A percentile compares a stretch with the other conserved stretches of the same genome.
Evolutionary conservation across 1,140 invertebrate genomes (phyloP).

Genomic region (Akabosia matsudoensis): DNA sequence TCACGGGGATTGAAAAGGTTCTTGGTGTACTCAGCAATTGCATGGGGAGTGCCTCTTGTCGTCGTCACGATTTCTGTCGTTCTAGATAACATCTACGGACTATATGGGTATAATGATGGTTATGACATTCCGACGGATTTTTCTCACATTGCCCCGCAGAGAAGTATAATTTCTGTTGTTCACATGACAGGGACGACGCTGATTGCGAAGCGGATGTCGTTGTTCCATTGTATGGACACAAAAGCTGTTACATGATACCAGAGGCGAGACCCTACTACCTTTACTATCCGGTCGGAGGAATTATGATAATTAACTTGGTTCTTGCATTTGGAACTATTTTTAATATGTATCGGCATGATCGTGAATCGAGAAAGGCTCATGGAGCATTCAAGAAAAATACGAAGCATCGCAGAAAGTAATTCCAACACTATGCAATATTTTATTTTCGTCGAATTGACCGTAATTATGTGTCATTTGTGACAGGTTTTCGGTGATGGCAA

Average conservation of each 20-base stretch:
- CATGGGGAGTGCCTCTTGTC: not conserved
- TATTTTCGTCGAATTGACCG: not conserved
- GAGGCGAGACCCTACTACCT: not conserved
- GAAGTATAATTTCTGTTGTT: not conserved
- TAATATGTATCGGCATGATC: not conserved
- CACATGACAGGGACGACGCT: not conserved
- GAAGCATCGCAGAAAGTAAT: not conserved
- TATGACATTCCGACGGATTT: not conserved
- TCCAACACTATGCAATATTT: not conserved
- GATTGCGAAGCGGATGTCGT: not conserved
- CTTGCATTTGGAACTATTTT: not conserved
- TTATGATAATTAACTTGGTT: not conserved
- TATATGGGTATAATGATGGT: slow-evolving; percentile 3
- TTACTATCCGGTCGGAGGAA: not conserved
- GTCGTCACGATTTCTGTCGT: not conserved
- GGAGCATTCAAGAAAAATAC: not conserved
- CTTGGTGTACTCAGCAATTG: not conserved
- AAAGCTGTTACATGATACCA: not conserved
- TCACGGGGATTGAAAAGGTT: not conserved
- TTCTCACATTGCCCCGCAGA: no score
- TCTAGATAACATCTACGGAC: not conserved
- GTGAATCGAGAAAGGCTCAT: not conserved
- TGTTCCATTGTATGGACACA: not conserved
- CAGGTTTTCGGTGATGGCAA: not conserved
- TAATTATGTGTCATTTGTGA: not conserved